phyloP scores from a whole-genome alignment of 2,888 invertebrate species.

The Spisula subtruncata region DNA sequence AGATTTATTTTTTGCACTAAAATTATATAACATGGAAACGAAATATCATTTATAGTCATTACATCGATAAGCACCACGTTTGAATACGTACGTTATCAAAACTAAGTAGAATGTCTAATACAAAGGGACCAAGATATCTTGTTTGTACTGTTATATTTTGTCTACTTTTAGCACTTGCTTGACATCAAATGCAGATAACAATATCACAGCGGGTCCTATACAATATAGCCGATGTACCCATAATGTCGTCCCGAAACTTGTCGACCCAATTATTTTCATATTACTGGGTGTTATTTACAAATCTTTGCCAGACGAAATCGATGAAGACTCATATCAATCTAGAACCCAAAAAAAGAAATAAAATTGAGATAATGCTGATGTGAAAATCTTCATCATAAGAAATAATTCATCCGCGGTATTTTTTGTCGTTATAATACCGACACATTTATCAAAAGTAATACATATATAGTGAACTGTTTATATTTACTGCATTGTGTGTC shows the following conservation, averaged over 20 bases:
- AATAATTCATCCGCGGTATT: slow-evolving; percentile 4
- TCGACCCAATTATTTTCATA: slow-evolving; percentile 29
- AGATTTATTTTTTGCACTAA: not conserved
- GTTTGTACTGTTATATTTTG: no score
- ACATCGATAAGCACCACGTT: no score
- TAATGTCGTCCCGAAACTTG: not conserved
- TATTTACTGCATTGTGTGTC: not conserved
- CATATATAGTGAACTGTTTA: not conserved
- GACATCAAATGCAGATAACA: not conserved
- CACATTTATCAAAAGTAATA: not conserved
- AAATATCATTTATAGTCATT: not conserved
- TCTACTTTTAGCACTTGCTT: not conserved
- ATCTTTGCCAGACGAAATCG: not conserved
- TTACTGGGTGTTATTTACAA: not conserved
- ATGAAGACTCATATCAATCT: not conserved
- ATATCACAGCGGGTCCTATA: not conserved
- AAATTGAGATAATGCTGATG: not conserved
- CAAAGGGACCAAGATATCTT: no score
- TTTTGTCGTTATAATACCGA: not conserved
- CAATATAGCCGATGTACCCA: not conserved
- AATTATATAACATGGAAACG: not conserved
- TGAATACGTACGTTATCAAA: no score
- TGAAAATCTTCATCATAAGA: not conserved
- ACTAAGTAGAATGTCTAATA: no score
- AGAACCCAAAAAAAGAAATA: not conserved